phyloP scores from a whole-genome alignment of 2,888 invertebrate genomes.

The Galerucella pusilla region DNA sequence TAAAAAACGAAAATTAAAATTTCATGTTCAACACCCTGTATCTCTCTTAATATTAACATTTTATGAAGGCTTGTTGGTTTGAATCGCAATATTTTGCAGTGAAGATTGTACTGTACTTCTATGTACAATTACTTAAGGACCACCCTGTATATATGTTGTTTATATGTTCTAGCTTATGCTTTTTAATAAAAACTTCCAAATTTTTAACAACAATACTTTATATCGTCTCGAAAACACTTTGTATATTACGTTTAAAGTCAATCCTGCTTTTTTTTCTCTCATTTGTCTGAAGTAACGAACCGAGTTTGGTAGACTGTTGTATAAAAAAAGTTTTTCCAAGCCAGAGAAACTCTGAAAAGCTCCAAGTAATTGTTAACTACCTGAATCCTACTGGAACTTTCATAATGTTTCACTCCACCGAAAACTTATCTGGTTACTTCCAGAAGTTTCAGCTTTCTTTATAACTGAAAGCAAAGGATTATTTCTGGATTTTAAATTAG shows the following conservation, averaged over 20 bases:
- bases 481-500: slow-evolving; percentile 4
- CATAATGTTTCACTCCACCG: slow-evolving; percentile 32
- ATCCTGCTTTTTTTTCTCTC: background rate
- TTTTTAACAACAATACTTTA: too few species aligned
- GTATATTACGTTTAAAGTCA: background rate
- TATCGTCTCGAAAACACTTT: background rate
- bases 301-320: slow-evolving; percentile 21
- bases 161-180: too few species aligned
- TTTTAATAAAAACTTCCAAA: too few species aligned
- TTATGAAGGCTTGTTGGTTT: too few species aligned
- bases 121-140: too few species aligned
- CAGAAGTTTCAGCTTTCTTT: slow-evolving; percentile 24
- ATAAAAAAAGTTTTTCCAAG: slow-evolving; percentile 24
- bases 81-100: too few species aligned
- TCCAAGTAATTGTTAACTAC: slow-evolving; percentile 33
- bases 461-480: slow-evolving; percentile 18
- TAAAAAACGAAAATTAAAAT: too few species aligned
- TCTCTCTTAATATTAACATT: too few species aligned
- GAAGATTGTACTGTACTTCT: too few species aligned
- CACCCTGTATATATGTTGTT: too few species aligned
- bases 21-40: too few species aligned
- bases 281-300: slow-evolving; percentile 35
- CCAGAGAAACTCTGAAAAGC: slow-evolving; percentile 32
- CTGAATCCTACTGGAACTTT: slow-evolving; percentile 30
- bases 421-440: slow-evolving; percentile 33